Base-by-base conservation (phyloP, 1,140 invertebrate genomes). In the Helicoverpa zea region DNA sequence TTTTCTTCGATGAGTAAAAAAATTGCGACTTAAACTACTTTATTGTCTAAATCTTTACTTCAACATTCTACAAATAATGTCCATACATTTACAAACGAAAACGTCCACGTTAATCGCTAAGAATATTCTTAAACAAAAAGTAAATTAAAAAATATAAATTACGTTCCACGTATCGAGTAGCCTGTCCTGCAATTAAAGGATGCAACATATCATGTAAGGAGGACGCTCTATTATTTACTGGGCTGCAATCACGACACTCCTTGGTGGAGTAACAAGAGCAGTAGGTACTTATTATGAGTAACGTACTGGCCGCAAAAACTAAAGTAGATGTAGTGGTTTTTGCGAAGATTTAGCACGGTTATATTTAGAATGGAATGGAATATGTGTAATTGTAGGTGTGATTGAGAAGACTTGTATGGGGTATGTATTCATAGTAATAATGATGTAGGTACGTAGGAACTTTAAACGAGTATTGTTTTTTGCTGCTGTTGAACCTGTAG, bases 121-220 rank as follows among this genome's bases (percentile, higher is more conserved):
- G 30, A 9, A 59, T 14, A 52, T 16, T 14, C 35, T 43, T 14
- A 14, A 47, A 35, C 73, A 78, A 81, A 78, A 81, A 78, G 66
- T 64, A 56, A 52, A 66, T 70, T 23, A 63, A 68, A 16, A 70
- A 70, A 54, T 72, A 78, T 80, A 78, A 80, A 80, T 83, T 72
- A 82, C 63, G 72, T 51, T 78, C 70, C 64, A 80, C 72, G 78
- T 64, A 49, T 77, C 56, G 35, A 52, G 54, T 83, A 64, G 9
- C 70, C 18, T 52, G 63, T 49, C 54, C 64, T 54, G 77, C 84
- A 80, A 85, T 82, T 85, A 83, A 68, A 77, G 59, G 78, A 77
- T 75, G 63, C 70, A 83, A 80, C 74, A 47, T 79, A 64, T 85
- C 79, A 82, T 82, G 66, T 81, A 70, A 70, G 79, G 79, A 66